phyloP scores from a whole-genome alignment of 2,113 vertebrate genomes.

The Pachycephala philippinensis region DNA sequence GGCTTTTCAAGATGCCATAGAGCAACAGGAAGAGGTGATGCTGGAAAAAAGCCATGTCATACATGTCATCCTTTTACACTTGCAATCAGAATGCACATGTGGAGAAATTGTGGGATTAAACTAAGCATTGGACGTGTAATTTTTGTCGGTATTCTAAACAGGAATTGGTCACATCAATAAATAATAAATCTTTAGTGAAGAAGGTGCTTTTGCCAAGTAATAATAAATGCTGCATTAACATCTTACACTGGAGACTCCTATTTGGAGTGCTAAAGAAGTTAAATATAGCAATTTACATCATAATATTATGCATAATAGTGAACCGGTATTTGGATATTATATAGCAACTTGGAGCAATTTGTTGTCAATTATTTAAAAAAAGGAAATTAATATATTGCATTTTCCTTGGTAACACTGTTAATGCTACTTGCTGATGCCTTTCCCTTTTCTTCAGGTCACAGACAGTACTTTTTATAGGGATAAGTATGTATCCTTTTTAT shows the following conservation, averaged over 20 bases:
- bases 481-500: background rate
- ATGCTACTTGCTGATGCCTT: background rate
- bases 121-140: background rate
- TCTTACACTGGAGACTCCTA: background rate
- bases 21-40: background rate
- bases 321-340: background rate
- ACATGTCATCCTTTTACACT: background rate
- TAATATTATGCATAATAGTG: background rate
- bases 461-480: background rate
- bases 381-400: background rate
- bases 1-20: background rate
- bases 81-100: background rate
- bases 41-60: background rate
- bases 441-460: background rate
- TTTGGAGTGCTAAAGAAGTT: background rate
- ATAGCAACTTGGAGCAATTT: background rate
- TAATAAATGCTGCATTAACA: background rate
- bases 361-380: background rate
- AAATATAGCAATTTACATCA: background rate
- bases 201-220: background rate
- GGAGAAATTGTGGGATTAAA: background rate
- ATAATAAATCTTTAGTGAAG: background rate
- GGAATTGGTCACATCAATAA: background rate
- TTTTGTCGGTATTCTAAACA: background rate
- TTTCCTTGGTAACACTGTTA: background rate